Evolutionary conservation across 2,113 vertebrate genomes (phyloP).

Genomic region (Naja naja): DNA sequence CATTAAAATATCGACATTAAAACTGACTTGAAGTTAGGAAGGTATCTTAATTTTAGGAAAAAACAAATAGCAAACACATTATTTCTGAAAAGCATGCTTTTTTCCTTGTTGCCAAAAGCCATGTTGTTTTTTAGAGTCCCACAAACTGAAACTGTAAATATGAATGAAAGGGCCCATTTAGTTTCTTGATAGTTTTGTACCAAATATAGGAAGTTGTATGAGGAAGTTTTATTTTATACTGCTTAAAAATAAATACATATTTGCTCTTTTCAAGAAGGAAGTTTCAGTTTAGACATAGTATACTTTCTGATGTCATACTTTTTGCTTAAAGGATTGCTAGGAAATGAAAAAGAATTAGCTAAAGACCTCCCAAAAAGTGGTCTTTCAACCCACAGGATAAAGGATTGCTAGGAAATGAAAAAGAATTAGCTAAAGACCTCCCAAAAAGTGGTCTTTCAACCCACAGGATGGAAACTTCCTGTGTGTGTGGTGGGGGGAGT

Average conservation of each 20-base stretch:
- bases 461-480: neutral
- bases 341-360: conserved; percentile 4
- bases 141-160: conserved; percentile 22
- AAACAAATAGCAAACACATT: conserved; percentile 35
- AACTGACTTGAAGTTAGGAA: neutral
- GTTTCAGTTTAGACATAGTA: conserved; percentile 47
- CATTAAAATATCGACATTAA: neutral
- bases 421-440: neutral
- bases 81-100: conserved; percentile 30
- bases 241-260: neutral
- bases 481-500: neutral
- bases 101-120: conserved; percentile 37
- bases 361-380: neutral
- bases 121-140: conserved; percentile 30
- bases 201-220: conserved; percentile 57
- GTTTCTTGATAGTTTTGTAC: conserved; percentile 58
- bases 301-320: conserved; percentile 51
- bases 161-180: neutral
- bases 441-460: neutral
- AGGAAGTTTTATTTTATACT: neutral
- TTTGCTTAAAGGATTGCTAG: conserved; percentile 43
- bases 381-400: too few relatives aligned
- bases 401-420: conserved; percentile 36
- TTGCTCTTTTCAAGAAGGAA: conserved; percentile 26
- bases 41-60: conserved; percentile 43